Evolutionary conservation across 2,888 invertebrate species (phyloP).

Genomic region (Hypolimnas misippus): DNA sequence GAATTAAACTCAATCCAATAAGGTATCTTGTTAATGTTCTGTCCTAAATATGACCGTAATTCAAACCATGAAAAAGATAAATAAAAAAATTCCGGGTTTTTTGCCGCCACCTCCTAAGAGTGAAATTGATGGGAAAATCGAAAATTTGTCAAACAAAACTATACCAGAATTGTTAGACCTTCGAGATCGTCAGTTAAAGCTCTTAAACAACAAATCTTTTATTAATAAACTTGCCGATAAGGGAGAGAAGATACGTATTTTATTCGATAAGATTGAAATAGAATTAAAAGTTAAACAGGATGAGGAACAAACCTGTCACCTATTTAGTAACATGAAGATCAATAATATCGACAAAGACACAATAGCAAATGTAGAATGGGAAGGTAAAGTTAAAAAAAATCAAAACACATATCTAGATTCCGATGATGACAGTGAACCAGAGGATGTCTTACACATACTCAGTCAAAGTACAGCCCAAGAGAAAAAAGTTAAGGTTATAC

Average conservation of each 20-base stretch:
- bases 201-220: conserved; percentile 80
- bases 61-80: conserved; percentile 62
- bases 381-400: conserved; percentile 67
- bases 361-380: conserved; percentile 85
- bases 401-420: conserved; percentile 72
- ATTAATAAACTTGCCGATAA: conserved; percentile 83
- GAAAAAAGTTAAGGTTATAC: conserved; percentile 74
- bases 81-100: conserved; percentile 77
- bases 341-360: conserved; percentile 67
- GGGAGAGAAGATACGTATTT: conserved; percentile 81
- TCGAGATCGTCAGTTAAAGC: conserved; percentile 81
- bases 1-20: background rate
- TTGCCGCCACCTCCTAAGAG: conserved; percentile 70
- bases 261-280: conserved; percentile 71
- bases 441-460: conserved; percentile 84
- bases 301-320: conserved; percentile 75
- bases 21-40: background rate
- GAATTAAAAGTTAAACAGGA: conserved; percentile 79
- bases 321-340: conserved; percentile 80
- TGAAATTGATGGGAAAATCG: conserved; percentile 82
- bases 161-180: conserved; percentile 79
- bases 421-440: conserved; percentile 85
- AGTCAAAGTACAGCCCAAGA: conserved; percentile 80
- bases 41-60: conserved; percentile 41
- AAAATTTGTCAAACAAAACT: conserved; percentile 73